A percentile compares a stretch with the other conserved stretches of the same genome.
Conservation (phyloP, 2,797 vertebrate genomes). For the Neoniphon sammara region DNA sequence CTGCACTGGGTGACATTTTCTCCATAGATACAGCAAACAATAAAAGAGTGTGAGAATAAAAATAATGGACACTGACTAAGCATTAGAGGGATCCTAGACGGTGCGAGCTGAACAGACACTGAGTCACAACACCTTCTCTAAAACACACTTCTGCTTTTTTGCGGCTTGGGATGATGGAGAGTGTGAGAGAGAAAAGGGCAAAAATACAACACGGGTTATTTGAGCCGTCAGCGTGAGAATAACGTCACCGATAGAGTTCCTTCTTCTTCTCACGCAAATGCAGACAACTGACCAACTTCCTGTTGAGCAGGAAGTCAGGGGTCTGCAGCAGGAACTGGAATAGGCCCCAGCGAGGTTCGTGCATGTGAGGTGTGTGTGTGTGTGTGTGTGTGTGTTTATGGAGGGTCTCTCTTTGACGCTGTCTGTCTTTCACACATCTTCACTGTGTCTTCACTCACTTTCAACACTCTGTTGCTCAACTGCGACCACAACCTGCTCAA, state of each 20-base stretch:
- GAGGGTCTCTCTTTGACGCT: neutral
- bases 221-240: conserved; percentile 70
- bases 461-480: conserved; percentile 65
- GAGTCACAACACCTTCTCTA: conserved; percentile 63
- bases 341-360: conserved; percentile 28
- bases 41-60: neutral
- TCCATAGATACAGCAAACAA: conserved; percentile 27
- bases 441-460: conserved; percentile 64
- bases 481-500: conserved; percentile 24
- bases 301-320: conserved; percentile 33
- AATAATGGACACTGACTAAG: conserved; percentile 23
- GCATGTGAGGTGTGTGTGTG: conserved; percentile 25
- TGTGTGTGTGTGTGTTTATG: conserved; percentile 13
- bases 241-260: conserved; percentile 78
- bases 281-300: conserved; percentile 55
- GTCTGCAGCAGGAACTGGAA: conserved; percentile 37
- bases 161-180: conserved; percentile 16
- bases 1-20: neutral
- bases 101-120: conserved; percentile 46
- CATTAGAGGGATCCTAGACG: conserved; percentile 50
- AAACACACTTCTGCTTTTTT: conserved; percentile 75
- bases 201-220: conserved; percentile 64
- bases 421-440: conserved; percentile 42
- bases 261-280: conserved; percentile 80
- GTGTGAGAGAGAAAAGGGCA: conserved; percentile 60